Percentiles rank a stretch among this genome's conserved stretches.
phyloP scores from a whole-genome alignment of 2,888 invertebrate genomes.

The Octonoba sinensis region DNA sequence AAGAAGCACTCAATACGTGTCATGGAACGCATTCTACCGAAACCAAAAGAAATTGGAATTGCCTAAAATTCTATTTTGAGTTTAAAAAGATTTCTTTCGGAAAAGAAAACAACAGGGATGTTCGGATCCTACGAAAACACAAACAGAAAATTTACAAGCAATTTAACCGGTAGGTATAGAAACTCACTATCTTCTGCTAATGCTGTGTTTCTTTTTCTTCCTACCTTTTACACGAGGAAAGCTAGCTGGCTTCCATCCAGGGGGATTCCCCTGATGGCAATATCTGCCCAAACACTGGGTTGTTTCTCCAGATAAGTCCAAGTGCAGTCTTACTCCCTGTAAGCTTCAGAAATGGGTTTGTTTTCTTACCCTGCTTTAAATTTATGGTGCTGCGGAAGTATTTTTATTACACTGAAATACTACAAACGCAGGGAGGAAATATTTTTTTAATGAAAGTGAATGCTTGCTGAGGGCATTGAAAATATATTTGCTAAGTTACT shows the following conservation, averaged over 20 bases:
- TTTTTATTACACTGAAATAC: constrained; percentile 27
- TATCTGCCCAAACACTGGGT: constrained; percentile 37
- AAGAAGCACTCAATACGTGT: too few relatives aligned
- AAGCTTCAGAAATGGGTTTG: constrained; percentile 21
- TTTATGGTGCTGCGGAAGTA: constrained; percentile 33
- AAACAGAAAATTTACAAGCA: constrained; percentile 27
- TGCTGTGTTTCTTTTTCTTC: constrained; percentile 10
- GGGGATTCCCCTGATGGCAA: constrained; percentile 36
- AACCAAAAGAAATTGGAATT: too few relatives aligned
- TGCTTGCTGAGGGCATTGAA: too few relatives aligned
- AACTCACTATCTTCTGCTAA: constrained; percentile 15
- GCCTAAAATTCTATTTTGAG: too few relatives aligned
- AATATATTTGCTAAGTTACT: neutral
- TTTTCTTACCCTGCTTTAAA: constrained; percentile 37
- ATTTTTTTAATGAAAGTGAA: neutral
- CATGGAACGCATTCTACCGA: too few relatives aligned
- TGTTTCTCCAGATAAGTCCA: constrained; percentile 33
- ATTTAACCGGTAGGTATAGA: constrained; percentile 22
- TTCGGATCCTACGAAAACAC: constrained; percentile 1
- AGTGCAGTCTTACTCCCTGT: constrained; percentile 8
- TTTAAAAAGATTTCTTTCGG: too few relatives aligned
- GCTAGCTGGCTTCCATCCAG: neutral
- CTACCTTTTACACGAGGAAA: constrained; percentile 1
- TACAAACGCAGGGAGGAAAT: neutral
- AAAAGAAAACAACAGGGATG: too few relatives aligned